Evolutionary conservation across 2,113 vertebrate species (phyloP).

Genomic region (Proterorhinus semilunaris): DNA sequence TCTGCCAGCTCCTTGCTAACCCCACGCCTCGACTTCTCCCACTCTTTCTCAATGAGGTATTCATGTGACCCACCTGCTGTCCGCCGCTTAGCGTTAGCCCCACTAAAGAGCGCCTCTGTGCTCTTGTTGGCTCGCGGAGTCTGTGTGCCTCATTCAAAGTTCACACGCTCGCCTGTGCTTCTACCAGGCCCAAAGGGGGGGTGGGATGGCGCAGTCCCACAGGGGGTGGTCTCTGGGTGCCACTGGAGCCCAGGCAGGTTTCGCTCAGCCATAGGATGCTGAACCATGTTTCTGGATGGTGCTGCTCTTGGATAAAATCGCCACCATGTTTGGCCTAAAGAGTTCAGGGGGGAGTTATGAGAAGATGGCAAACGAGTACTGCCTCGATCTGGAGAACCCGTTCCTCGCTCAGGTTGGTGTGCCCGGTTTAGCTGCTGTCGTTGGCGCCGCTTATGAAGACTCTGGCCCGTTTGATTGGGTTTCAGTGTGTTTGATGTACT

Average conservation of each 20-base stretch:
- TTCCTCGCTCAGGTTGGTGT: constrained; percentile 74
- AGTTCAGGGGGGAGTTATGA: constrained; percentile 74
- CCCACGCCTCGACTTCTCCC: constrained; percentile 51
- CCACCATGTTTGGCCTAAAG: constrained; percentile 80
- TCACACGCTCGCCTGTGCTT: constrained; percentile 66
- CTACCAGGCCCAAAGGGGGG: constrained; percentile 29
- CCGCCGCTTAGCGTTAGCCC: constrained; percentile 60
- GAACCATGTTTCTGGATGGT: constrained; percentile 70
- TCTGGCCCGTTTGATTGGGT: neutral
- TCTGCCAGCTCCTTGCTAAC: constrained; percentile 29
- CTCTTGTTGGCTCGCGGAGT: constrained; percentile 50
- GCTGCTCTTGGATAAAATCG: constrained; percentile 67
- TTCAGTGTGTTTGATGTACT: no score
- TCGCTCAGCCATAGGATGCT: constrained; percentile 54
- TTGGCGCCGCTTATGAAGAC: neutral
- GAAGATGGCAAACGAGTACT: constrained; percentile 76
- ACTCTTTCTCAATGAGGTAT: constrained; percentile 75
- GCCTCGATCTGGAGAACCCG: constrained; percentile 68
- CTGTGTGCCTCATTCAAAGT: constrained; percentile 68
- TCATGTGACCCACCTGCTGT: constrained; percentile 76
- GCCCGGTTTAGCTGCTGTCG: constrained; percentile 10
- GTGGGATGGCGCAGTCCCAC: constrained; percentile 26
- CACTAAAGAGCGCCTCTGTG: constrained; percentile 66
- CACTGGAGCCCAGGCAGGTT: constrained; percentile 45
- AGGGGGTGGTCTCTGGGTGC: constrained; percentile 47